Evolutionary conservation across 2,113 vertebrate species (phyloP), one percentile per base, ranked within the genome.

Genomic region (Etheostoma spectabile): DNA sequence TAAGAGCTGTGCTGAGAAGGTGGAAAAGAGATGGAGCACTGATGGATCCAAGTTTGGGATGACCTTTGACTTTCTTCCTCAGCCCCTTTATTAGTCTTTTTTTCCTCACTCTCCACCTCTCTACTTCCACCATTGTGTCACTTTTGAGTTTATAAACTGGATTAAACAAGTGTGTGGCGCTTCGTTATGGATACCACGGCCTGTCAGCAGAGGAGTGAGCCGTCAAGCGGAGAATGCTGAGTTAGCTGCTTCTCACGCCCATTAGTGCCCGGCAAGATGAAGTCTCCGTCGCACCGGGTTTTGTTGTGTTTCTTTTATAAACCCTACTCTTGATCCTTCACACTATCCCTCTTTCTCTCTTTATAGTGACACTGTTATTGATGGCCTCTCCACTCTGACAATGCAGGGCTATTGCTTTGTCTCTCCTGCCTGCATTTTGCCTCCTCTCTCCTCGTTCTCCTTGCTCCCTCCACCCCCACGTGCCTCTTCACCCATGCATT

Each of bases 81-180:
- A 14, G 49, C 27, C 49, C 55, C 8, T 35, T 62, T 49, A 67
- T 71, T 75, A 42, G 42, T 62, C 73, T 65, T 53, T 86, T 77
- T 82, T 76, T 45, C 38, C 42, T 64, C 62, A 51, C 61, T 63
- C 55, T 42, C 69, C 19, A 59, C 73, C 56, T 73, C 73, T 88
- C 55, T 24, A 16, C 73, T 76, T 71, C 51, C 30, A 62, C 84
- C 74, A 79, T 55, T 46, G 62, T 89, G 88, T 86, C 79, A 82
- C 64, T 77, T 84, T 83, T 13, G 22, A 85, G 81, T 84, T 63
- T 81, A 68, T 60, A 79, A 84, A 91, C 74, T 16, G 52, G 49
- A 96, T 96, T 96, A 96, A 96, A 95, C 93, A 95, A 95, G 94
- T 95, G 95, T 91, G 64, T 92, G 93, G 92, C 82, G 85, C 94